Evolutionary conservation across 53 echinoderm and acorn worm species (phyloP), one percentile per base, ranked within the genome.

Genomic region (Paracentrotus lividus): DNA sequence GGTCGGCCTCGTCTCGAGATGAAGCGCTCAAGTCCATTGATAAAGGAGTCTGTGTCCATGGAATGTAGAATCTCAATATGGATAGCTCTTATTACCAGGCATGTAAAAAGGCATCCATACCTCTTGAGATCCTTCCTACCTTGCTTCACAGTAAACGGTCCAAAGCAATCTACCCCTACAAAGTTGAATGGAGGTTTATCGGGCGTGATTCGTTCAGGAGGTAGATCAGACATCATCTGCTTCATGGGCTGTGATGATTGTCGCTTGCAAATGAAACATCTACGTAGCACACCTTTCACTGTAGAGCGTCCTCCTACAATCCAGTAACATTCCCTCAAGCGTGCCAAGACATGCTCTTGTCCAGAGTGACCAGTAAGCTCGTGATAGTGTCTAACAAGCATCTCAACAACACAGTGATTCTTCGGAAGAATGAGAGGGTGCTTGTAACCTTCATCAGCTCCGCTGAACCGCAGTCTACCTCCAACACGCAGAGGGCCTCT

Each of bases 371-470:
- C 94, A 2, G 92, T 85, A 2, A 40, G 23, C 2, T 10, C 44
- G 45, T 96, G 95, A 75, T 96, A 90, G 38, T 95, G 95, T 23
- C 26, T 60, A 12, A 95, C 88, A 29, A 96, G 4, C 60, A 96
- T 24, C 75, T 18, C 67, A 1, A 93, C 92, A 51, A 96, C 95
- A 18, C 94, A 93, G 38, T 93, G 94, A 60, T 93, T 86, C 1
- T 54, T 76, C 13, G 95, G 95, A 0, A 96, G 85, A 34, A 96
- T 95, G 0, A 96, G 27, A 14, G 96, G 95, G 59, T 96, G 95
- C 49, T 90, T 95, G 12, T 77, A 31, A 51, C 84, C 94, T 49
- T 90, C 60, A 15, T 65, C 31, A 3, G 95, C 5, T 8, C 81
- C 90, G 21, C 95, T 88, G 55, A 94, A 93, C 72, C n/a, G 33